A percentile compares a stretch with the other conserved stretches of the same genome.
Evolutionary conservation across 1,140 invertebrate genomes (phyloP).

Genomic region (Pollicipes pollicipes): DNA sequence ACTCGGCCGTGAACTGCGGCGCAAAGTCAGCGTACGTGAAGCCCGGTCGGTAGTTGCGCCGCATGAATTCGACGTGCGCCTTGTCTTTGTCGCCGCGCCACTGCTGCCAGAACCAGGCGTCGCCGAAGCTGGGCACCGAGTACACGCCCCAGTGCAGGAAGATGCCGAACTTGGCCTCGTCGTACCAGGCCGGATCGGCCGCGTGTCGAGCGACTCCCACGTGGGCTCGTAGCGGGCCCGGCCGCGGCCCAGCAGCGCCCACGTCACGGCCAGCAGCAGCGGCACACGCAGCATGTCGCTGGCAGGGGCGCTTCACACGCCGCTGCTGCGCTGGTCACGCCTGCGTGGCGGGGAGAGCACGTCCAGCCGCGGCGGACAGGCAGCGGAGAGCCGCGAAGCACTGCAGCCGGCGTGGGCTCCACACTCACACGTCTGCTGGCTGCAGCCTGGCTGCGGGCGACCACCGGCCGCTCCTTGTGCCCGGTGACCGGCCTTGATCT

Average conservation of each 20-base stretch:
- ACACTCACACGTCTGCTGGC: too few species aligned
- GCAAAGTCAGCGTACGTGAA: slow-evolving; percentile 78
- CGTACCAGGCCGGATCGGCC: slow-evolving; percentile 28
- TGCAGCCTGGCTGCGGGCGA: too few species aligned
- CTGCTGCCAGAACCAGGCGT: slow-evolving; percentile 3
- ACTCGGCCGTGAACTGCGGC: slow-evolving; percentile 53
- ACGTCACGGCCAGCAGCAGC: neutral
- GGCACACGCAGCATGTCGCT: neutral
- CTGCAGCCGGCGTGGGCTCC: too few species aligned
- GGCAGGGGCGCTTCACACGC: too few species aligned
- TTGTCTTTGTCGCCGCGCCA: neutral
- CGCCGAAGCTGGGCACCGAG: slow-evolving; percentile 7
- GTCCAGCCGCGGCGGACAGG: too few species aligned
- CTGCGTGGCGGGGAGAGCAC: too few species aligned
- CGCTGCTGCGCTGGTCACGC: too few species aligned
- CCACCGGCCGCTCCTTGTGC: too few species aligned
- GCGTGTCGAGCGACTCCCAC: slow-evolving; percentile 27
- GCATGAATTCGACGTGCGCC: slow-evolving; percentile 14
- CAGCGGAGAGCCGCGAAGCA: too few species aligned
- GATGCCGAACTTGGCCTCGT: slow-evolving; percentile 29
- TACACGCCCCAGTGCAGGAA: slow-evolving; percentile 25
- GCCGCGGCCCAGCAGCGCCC: neutral
- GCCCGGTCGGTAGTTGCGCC: slow-evolving; percentile 48
- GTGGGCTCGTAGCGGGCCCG: slow-evolving; percentile 12
- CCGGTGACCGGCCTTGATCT: too few species aligned